Evolutionary conservation across 2,797 vertebrate species (phyloP).

Genomic region (Periophthalmus magnuspinnatus): DNA sequence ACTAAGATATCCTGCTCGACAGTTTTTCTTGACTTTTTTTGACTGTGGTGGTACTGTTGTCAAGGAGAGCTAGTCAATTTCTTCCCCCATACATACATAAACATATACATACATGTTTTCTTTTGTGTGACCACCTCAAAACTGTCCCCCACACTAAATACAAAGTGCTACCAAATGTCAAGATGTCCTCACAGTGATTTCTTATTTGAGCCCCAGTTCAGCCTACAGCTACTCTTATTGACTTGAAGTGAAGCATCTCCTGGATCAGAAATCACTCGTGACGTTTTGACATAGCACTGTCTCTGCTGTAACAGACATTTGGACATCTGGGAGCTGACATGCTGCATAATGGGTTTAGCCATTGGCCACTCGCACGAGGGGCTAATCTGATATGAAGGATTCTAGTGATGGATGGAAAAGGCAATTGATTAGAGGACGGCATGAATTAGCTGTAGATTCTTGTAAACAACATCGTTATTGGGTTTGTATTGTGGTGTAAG

Average conservation of each 20-base stretch:
- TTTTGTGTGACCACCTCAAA: neutral
- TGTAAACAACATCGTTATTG: neutral
- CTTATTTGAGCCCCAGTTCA: slow-evolving; percentile 20
- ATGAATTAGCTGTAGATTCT: neutral
- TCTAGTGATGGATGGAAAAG: slow-evolving; percentile 30
- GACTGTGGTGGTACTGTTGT: neutral
- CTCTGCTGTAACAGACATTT: slow-evolving; percentile 53
- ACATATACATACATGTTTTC: no score
- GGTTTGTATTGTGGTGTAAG: neutral
- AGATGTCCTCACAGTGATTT: slow-evolving; percentile 5
- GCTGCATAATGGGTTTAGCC: slow-evolving; percentile 55
- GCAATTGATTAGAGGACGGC: slow-evolving; percentile 4
- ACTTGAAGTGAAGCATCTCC: slow-evolving; percentile 50
- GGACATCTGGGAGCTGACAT: slow-evolving; percentile 48
- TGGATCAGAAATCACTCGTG: slow-evolving; percentile 18
- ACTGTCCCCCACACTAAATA: neutral
- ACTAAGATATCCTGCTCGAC: neutral
- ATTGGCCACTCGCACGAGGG: slow-evolving; percentile 31
- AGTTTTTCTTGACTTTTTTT: neutral
- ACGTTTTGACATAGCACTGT: slow-evolving; percentile 43
- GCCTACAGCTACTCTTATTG: slow-evolving; percentile 24
- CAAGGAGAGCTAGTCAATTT: neutral
- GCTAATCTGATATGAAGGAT: slow-evolving; percentile 32
- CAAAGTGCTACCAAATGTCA: neutral
- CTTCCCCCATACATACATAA: neutral